Evolutionary conservation across 2,888 invertebrate species (phyloP), one percentile per base, ranked within the genome.

Genomic region (Xanthorhoe designata): DNA sequence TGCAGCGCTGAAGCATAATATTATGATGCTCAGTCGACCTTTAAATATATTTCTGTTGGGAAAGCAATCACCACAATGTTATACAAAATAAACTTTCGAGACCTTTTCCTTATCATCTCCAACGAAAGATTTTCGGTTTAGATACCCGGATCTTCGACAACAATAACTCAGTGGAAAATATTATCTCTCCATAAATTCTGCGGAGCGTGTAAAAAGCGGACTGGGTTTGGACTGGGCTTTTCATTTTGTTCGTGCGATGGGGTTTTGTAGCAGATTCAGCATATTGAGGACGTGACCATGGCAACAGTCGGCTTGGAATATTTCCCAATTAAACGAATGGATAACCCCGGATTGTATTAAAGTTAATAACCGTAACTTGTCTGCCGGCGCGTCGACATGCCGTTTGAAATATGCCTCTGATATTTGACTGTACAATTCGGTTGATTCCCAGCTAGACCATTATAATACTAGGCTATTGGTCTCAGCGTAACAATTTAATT

Each of bases 241-340:
- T 67, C 55, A 64, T 74, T 69, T 70, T 64, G 62, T 66, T 69
- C 59, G 55, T 24, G 64, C 67, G 60, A 68, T 61, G 55, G 71
- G 57, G 57, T 64, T 67, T 66, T 68, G 59, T 64, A 29, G 61
- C 50, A 54, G 55, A 71, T 63, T 75, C 74, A 72, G 71, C 67
- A 61, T 69, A 73, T 72, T 68, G 65, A 64, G 69, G 61, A 68
- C 72, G 70, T 77, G 75, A 75, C 67, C 71, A 66, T 65, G 72
- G 68, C 69, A 61, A 32, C 58, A 64, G 74, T 72, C 64, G 68
- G 75, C 68, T 61, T 77, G 78, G 79, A 78, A 80, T 81, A 77
- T 79, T 82, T 83, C 82, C 75, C 81, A 85, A 84, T 83, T 81
- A 82, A 81, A 74, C 69, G 78, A 78, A 71, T 79, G 79, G 69